Evolutionary conservation across 1,140 invertebrate species (phyloP), one percentile per base, ranked within the genome.

Genomic region (Tetragonula clypearis): DNA sequence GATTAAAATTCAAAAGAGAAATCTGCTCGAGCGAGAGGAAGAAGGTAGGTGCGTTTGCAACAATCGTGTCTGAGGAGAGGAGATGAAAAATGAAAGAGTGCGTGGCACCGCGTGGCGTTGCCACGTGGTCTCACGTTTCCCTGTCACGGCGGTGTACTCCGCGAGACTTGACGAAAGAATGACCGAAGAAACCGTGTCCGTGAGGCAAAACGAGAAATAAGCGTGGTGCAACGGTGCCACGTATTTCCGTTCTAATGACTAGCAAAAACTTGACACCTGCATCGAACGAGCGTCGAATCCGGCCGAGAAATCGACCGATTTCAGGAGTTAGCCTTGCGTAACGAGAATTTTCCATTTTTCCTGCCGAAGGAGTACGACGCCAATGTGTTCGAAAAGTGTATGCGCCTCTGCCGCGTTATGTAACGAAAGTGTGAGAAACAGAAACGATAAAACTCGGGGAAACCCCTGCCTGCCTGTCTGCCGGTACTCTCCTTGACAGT

Each of bases 261-360:
- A 77, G 78, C 80, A 86, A 88, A 86, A 90, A 90, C 82, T 69
- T 71, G 73, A 65, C 72, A 80, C 81, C 71, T 81, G 60, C 72
- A 77, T 85, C 77, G 60, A 81, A 65, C 83, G 76, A 68, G 66
- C 77, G 84, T 90, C 41, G 41, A 49, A 8, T 84, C 87, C 41
- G 41, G 60, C 60, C 87, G 87, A 90, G 86, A 90, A 90, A 90
- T 86, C 82, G 79, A 82, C 65, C 81, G 89, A 87, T 91, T 91
- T 90, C 71, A 87, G 79, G 80, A 89, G 88, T 82, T 76, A 90
- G 90, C 78, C 89, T 30, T 88, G 90, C 89, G 87, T 91, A 73
- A 87, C 89, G 79, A 85, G 60, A 87, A 90, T 86, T 91, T 91
- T 83, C 89, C 84, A 81, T 91, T 85, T 90, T 91, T 90, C 81